A percentile compares a stretch with the other conserved stretches of the same genome.
phyloP scores from a whole-genome alignment of 2,797 vertebrate species.

The Micropoecilia bifurca region DNA sequence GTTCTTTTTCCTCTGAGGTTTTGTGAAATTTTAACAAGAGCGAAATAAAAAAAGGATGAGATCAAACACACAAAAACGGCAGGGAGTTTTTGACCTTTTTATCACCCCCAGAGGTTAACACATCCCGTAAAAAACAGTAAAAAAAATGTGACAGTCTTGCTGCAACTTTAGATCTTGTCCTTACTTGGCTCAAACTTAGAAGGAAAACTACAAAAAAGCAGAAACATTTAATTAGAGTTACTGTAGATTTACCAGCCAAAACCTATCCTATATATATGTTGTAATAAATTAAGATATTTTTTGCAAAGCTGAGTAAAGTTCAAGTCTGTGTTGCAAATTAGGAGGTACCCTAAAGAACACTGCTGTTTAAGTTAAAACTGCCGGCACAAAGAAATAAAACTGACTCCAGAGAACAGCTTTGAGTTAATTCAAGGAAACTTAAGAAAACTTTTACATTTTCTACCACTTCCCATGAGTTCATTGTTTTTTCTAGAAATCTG shows the following conservation, averaged over 20 bases:
- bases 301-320: constrained; percentile 16
- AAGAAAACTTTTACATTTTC: not conserved
- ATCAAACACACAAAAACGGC: constrained; percentile 48
- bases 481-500: constrained; percentile 1
- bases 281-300: constrained; percentile 33
- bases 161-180: constrained; percentile 23
- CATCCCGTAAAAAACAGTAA: constrained; percentile 36
- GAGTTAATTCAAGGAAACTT: not conserved
- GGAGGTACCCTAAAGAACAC: constrained; percentile 1
- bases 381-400: not conserved
- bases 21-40: constrained; percentile 49
- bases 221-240: constrained; percentile 39
- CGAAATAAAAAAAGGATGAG: constrained; percentile 24
- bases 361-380: constrained; percentile 14
- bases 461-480: not conserved
- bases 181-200: constrained; percentile 38
- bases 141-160: constrained; percentile 16
- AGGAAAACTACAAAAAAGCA: constrained; percentile 1
- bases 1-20: constrained; percentile 33
- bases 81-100: constrained; percentile 36
- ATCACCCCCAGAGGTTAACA: constrained; percentile 44
- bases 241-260: constrained; percentile 36
- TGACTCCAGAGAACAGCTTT: not conserved
- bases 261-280: constrained; percentile 32
- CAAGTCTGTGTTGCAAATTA: constrained; percentile 7